Base-by-base conservation (phyloP, 2,797 vertebrate genomes). In the Alfaro cultratus region DNA sequence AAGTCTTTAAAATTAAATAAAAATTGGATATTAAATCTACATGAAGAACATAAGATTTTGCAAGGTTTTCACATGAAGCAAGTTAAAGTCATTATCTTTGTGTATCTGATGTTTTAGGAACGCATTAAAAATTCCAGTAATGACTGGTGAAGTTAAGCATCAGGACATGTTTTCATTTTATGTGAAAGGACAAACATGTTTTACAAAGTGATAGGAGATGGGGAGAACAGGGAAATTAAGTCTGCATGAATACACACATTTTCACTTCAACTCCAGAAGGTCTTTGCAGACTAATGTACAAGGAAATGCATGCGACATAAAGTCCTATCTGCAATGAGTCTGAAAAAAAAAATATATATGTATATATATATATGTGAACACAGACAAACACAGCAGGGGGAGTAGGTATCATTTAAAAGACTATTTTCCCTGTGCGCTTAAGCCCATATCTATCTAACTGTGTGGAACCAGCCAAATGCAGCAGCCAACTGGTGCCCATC, bases 391-490 rank as follows among this genome's bases (percentile, higher is more conserved):
- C 80, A 82, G 79, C 77, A 80, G 79, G 78, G 83, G 80, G 79
- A 77, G 85, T 83, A 94, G 92, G 90, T 94, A 94, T 95, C 90
- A 93, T 94, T 95, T 94, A 90, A 93, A 92, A 90, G 87, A 88
- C 84, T 81, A 84, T 89, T 93, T 91, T 91, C 95, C 89, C 88
- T 83, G 78, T 91, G 91, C 93, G 93, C 90, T 89, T 88, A 88
- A 94, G 92, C 92, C 87, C 91, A 93, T 94, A 92, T 93, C 94
- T 94, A 95, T 92, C 94, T 95, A 96, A 94, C 94, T 91, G 94
- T 86, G 91, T 95, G 94, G 94, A 96, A 95, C 94, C 91, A 89
- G 91, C 94, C 95, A 95, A 95, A 96, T 94, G 94, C 88, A 93
- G 91, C 88, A 91, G 94, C 95, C 95, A 96, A 95, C 94, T 96